phyloP scores from a whole-genome alignment of 2,888 invertebrate species.

The Drosophila phalerata region DNA sequence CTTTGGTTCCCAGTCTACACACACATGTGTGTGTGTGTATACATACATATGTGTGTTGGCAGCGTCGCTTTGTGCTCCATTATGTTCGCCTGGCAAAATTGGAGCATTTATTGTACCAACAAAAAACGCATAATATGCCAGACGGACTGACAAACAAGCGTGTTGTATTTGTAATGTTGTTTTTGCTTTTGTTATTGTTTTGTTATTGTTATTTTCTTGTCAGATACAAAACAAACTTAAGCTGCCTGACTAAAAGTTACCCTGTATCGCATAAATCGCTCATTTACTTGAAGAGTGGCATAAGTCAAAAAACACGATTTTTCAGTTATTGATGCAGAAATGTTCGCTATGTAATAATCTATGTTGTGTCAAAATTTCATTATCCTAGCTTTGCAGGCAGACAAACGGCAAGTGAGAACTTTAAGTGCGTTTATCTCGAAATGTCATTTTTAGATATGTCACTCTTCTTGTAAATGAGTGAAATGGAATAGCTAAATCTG shows the following conservation, averaged over 20 bases:
- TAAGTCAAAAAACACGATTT: too few species aligned
- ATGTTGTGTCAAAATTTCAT: too few species aligned
- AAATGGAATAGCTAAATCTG: too few species aligned
- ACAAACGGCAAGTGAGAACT: too few species aligned
- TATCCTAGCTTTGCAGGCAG: too few species aligned
- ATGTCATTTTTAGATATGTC: too few species aligned
- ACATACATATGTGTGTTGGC: conserved; percentile 41
- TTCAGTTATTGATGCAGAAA: too few species aligned
- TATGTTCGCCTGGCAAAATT: conserved; percentile 85
- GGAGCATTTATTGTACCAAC: conserved; percentile 86
- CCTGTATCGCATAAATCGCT: conserved; percentile 4
- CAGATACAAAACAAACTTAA: conserved; percentile 11
- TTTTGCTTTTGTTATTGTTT: conserved; percentile 19
- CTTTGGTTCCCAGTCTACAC: background rate
- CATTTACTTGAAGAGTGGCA: too few species aligned
- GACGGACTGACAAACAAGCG: conserved; percentile 42
- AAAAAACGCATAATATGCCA: conserved; percentile 74
- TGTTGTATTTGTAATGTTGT: conserved; percentile 30
- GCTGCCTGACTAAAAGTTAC: conserved; percentile 10
- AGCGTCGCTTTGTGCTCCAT: conserved; percentile 57
- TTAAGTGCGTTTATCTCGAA: too few species aligned
- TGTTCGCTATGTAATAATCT: too few species aligned
- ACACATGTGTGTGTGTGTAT: background rate
- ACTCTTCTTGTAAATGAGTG: background rate
- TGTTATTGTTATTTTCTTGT: conserved; percentile 8